Conservation (phyloP, 2,113 vertebrate genomes). For the Podiceps cristatus region DNA sequence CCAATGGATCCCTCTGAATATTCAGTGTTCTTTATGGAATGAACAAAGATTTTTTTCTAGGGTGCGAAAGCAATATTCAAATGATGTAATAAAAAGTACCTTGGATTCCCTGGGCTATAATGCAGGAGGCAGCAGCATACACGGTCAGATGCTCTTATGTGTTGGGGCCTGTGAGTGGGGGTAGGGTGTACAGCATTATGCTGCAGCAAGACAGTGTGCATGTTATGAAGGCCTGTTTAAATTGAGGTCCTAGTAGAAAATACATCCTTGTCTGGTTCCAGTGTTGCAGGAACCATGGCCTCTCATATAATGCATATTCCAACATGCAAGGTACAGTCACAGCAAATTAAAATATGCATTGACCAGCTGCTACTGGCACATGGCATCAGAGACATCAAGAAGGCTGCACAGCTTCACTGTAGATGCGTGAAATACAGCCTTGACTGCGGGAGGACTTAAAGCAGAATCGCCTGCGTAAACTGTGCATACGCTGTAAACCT, state of each 20-base stretch:
- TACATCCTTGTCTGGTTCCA: not conserved
- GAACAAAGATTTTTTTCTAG: not conserved
- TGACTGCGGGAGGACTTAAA: not conserved
- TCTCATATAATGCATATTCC: not conserved
- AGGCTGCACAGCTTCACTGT: not conserved
- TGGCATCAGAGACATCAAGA: not conserved
- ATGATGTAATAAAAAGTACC: not conserved
- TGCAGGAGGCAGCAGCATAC: not conserved
- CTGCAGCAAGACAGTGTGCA: rapidly evolving
- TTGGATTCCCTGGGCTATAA: not conserved
- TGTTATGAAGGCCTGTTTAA: not conserved
- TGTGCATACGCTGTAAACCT: not conserved
- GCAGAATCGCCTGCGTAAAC: not conserved
- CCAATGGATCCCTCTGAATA: not conserved
- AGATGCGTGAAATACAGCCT: rapidly evolving
- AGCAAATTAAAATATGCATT: not conserved
- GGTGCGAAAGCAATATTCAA: not conserved
- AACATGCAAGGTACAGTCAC: not conserved
- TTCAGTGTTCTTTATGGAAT: not conserved
- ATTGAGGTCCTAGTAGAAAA: not conserved
- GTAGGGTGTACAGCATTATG: not conserved
- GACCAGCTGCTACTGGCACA: not conserved
- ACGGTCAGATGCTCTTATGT: not conserved
- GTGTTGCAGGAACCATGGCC: not conserved
- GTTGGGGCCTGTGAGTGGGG: not conserved